These are phyloP conservation scores for Lampris megalopsis DNA, from an alignment of 2,113 vertebrate species.

Conservation along the genomic window DNA sequence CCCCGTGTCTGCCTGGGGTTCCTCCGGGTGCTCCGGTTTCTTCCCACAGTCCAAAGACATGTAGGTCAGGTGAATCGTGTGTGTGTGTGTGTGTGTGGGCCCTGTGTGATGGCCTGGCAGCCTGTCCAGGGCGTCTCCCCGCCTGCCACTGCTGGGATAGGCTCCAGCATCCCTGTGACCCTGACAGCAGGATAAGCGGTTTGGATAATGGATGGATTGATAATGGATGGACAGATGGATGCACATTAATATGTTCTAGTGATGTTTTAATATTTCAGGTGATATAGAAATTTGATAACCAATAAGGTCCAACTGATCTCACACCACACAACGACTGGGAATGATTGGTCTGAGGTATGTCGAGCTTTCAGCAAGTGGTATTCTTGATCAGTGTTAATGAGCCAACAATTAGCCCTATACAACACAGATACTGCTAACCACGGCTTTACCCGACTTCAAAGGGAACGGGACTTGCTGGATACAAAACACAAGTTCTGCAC, in stretches of 20 bases:
- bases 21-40: too few relatives aligned
- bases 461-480: constrained; percentile 17
- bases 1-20: too few relatives aligned
- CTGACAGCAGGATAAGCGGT: too few relatives aligned
- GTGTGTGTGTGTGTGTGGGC: too few relatives aligned
- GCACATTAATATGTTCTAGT: background rate
- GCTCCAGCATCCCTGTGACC: too few relatives aligned
- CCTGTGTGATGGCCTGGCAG: too few relatives aligned
- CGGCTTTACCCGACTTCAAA: constrained; percentile 39
- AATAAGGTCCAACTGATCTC: background rate
- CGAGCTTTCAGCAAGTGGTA: constrained; percentile 4
- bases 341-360: background rate
- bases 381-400: background rate
- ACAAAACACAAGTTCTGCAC: constrained; percentile 38
- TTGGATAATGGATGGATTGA: too few relatives aligned
- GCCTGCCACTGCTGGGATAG: too few relatives aligned
- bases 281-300: background rate
- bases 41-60: too few relatives aligned
- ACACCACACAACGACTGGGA: background rate
- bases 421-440: constrained; percentile 22
- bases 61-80: too few relatives aligned
- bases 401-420: constrained; percentile 20
- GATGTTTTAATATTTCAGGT: background rate
- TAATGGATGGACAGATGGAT: background rate
- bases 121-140: too few relatives aligned